Percentiles rank a stretch among this genome's conserved stretches.
phyloP scores from a whole-genome alignment of 2,113 vertebrate species.

The Polypterus bichir region DNA sequence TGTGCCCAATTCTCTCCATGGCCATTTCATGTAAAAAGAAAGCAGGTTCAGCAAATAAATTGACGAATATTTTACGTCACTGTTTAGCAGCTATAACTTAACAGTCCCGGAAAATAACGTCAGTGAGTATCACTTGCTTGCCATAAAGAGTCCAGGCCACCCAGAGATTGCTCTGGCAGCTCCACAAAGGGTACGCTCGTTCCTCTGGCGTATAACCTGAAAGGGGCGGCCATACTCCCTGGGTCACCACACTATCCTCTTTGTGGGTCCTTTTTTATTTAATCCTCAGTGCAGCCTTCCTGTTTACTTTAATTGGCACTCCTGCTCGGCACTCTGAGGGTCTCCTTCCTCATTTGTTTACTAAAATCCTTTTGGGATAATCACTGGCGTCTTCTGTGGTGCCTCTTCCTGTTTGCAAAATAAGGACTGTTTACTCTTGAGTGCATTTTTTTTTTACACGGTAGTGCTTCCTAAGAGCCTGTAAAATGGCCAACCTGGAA shows the following conservation, averaged over 20 bases:
- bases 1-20: too few species aligned
- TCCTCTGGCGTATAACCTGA: too few species aligned
- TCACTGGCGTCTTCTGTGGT: constrained; percentile 25
- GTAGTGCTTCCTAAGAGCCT: neutral
- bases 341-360: constrained; percentile 40
- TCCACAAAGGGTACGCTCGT: too few species aligned
- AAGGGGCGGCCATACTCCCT: too few species aligned
- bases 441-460: constrained; percentile 3
- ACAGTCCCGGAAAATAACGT: too few species aligned
- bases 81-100: too few species aligned
- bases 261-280: neutral
- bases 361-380: constrained; percentile 39
- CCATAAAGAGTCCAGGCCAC: too few species aligned
- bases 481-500: constrained; percentile 1
- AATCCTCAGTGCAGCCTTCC: constrained; percentile 37
- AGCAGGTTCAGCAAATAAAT: too few species aligned
- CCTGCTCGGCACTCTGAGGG: constrained; percentile 31
- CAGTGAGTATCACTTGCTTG: too few species aligned
- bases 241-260: neutral
- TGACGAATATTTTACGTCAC: too few species aligned
- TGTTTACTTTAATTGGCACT: constrained; percentile 37
- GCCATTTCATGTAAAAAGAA: too few species aligned
- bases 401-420: constrained; percentile 57
- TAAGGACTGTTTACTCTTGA: constrained; percentile 15
- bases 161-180: too few species aligned